A percentile compares a stretch with the other conserved stretches of the same genome.
These are phyloP conservation scores for Muraenolepis orangiensis DNA, from an alignment of 2,797 vertebrate genomes.

Conservation along the genomic window DNA sequence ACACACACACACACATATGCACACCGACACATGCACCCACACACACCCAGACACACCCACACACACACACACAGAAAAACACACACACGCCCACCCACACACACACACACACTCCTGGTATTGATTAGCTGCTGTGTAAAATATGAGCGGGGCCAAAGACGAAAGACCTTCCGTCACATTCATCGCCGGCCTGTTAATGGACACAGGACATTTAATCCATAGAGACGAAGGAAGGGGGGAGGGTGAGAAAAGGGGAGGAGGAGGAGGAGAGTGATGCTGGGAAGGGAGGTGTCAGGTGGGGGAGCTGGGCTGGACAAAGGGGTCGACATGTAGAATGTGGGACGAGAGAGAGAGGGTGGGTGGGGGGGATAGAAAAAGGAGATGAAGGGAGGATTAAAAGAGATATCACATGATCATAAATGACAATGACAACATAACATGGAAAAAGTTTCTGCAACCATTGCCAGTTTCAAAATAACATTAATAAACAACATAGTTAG, in stretches of 20 bases:
- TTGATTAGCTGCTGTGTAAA: constrained; percentile 55
- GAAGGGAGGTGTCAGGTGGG: not conserved
- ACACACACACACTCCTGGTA: constrained; percentile 29
- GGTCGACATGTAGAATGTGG: too few relatives aligned
- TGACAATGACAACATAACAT: not conserved
- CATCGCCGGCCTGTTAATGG: constrained; percentile 41
- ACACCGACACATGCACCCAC: not conserved
- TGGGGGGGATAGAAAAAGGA: not conserved
- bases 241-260: not conserved
- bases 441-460: not conserved
- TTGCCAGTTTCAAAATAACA: not conserved
- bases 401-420: too few relatives aligned
- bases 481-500: too few relatives aligned
- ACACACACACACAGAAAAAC: not conserved
- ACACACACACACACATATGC: not conserved
- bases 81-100: not conserved
- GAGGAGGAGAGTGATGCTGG: not conserved
- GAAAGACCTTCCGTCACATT: constrained; percentile 42
- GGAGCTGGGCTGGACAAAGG: too few relatives aligned
- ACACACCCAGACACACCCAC: not conserved
- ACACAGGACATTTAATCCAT: constrained; percentile 44
- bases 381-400: too few relatives aligned
- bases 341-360: too few relatives aligned
- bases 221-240: constrained; percentile 8
- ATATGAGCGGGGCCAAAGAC: constrained; percentile 43